Evolutionary conservation across 2,888 invertebrate species (phyloP), one percentile per base, ranked within the genome.

Genomic region (Spisula solida): DNA sequence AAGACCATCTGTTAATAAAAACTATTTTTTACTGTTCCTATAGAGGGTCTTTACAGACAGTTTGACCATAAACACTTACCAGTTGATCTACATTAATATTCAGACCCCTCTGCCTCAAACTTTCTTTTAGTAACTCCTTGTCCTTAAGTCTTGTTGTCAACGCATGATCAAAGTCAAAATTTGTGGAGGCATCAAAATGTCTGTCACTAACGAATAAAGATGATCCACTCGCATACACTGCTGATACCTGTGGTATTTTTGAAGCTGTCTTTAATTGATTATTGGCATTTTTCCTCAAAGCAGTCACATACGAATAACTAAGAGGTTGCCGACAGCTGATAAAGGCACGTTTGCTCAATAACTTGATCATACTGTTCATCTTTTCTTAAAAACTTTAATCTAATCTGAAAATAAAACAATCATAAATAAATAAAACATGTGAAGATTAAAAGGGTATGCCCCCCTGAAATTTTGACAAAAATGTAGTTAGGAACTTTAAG

Each of bases 181-280:
- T 47, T 6, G 60, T 41, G 12, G 81, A 41, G 12, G 31, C 16
- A 82, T 85, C 55, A 18, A 47, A 41, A 20, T 86, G 70, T 79
- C 81, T 87, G 29, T 91, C 91, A 83, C 88, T 91, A 14, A 88
- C 70, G 70, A 86, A 91, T 34, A 91, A 55, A 48, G 91, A 91
- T 66, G 91, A 86, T 1, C 83, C 75, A 31, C 75, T 31, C 34
- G 31, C 5, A 34, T 31, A 0, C 31, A 31, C 75, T 75, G 29
- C 18, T 34, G 75, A 31, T 75, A 18, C 25, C 16, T 75, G 31
- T 1, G 16, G 1, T 18, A 75, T 31, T 75, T 31, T 75, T 16
- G 75, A 31, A 10, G 31, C 4, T 12, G 25, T 75, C 31, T 75
- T 16, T 18, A 75, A 4, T 16, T 18, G 14, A 18, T 12, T 1